phyloP scores from a whole-genome alignment of 2,888 invertebrate genomes.

The Empis livida region DNA sequence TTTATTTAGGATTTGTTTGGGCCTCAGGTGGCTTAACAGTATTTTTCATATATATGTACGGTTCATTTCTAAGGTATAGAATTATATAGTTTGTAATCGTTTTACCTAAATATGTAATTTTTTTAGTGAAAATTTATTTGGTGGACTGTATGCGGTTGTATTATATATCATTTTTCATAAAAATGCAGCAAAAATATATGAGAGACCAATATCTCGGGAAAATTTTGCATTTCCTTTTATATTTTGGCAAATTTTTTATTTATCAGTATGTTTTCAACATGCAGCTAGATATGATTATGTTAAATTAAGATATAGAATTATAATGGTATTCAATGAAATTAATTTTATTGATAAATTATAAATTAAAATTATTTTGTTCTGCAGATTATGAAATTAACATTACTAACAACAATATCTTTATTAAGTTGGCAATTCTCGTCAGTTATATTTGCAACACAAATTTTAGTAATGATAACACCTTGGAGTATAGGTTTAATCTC shows the following conservation, averaged over 20 bases:
- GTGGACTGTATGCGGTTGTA: slow-evolving; percentile 56
- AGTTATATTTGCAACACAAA: slow-evolving; percentile 66
- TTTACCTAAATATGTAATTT: neutral
- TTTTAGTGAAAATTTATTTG: slow-evolving; percentile 51
- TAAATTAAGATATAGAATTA: slow-evolving; percentile 4
- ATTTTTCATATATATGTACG: slow-evolving; percentile 52
- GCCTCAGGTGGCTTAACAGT: slow-evolving; percentile 57
- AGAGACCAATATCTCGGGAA: slow-evolving; percentile 76
- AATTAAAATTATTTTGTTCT: slow-evolving; percentile 2
- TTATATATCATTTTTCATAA: slow-evolving; percentile 73
- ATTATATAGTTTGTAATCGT: neutral
- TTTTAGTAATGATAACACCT: slow-evolving; percentile 55
- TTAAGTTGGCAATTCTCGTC: slow-evolving; percentile 72
- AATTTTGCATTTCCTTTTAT: slow-evolving; percentile 75
- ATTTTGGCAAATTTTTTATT: slow-evolving; percentile 55
- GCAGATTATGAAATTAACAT: slow-evolving; percentile 26
- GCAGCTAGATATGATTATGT: slow-evolving; percentile 13
- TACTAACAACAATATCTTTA: slow-evolving; percentile 27
- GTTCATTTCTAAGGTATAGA: slow-evolving; percentile 48
- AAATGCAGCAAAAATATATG: slow-evolving; percentile 72
- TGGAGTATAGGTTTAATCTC: slow-evolving; percentile 45
- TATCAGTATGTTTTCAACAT: slow-evolving; percentile 43
- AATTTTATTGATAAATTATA: neutral
- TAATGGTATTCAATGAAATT: slow-evolving; percentile 15
- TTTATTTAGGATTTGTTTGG: slow-evolving; percentile 71